Evolutionary conservation across 2,113 vertebrate genomes (phyloP).

Genomic region (Lepus timidus): DNA sequence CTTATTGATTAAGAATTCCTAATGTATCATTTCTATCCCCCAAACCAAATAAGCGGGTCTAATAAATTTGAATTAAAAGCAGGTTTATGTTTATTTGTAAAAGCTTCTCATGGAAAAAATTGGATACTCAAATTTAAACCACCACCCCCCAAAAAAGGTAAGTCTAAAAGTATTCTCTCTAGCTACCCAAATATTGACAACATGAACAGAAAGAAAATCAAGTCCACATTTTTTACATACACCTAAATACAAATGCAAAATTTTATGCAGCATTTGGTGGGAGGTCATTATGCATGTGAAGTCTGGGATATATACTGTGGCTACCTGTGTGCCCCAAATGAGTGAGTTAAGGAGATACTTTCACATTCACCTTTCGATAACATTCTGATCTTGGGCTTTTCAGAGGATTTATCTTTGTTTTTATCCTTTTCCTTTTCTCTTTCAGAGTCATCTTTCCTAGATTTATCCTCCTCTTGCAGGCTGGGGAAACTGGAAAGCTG

Average conservation of each 20-base stretch:
- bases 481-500: conserved; percentile 90
- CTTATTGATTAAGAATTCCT: not conserved
- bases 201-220: conserved; percentile 20
- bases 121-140: not conserved
- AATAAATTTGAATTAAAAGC: conserved; percentile 17
- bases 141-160: not conserved
- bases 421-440: conserved; percentile 92
- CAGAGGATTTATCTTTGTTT: conserved; percentile 90
- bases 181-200: conserved; percentile 39
- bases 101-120: not conserved
- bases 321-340: not conserved
- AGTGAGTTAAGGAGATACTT: conserved; percentile 71
- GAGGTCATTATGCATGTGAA: not conserved
- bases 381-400: conserved; percentile 92
- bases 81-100: not conserved
- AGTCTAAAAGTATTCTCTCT: conserved; percentile 47
- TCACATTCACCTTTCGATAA: conserved; percentile 94
- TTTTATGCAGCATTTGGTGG: not conserved
- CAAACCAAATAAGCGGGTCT: not conserved
- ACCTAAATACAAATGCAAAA: not conserved
- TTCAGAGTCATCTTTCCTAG: conserved; percentile 92
- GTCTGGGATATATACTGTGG: not conserved
- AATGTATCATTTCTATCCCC: not conserved
- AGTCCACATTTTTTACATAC: conserved; percentile 25
- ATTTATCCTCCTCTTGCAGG: conserved; percentile 91